Conservation (phyloP, 1,140 invertebrate species). For the Nasonia vitripennis region DNA sequence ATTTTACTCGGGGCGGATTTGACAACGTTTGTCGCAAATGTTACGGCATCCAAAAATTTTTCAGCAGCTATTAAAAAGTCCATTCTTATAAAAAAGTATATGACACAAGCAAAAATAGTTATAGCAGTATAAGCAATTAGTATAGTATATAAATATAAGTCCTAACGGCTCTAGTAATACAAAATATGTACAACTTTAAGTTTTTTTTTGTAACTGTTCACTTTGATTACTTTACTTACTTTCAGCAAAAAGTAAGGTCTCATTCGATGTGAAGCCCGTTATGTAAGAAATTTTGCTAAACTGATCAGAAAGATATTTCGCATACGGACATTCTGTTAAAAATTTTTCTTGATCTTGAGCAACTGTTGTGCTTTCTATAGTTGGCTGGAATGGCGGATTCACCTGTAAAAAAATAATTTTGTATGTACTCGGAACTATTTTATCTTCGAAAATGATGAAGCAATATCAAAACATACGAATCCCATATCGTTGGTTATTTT, state of each 20-base stretch:
- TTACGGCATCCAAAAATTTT: neutral
- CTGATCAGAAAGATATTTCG: conserved; percentile 73
- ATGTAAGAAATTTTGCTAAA: conserved; percentile 76
- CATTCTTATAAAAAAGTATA: neutral
- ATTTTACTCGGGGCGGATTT: neutral
- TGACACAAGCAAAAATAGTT: neutral
- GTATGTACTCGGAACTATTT: conserved; percentile 1
- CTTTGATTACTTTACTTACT: conserved; percentile 61
- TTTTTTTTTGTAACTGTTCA: too few species aligned
- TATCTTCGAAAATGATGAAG: neutral
- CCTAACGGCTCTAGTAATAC: neutral
- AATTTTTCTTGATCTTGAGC: conserved; percentile 72
- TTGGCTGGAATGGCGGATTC: conserved; percentile 72
- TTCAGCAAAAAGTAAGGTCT: conserved; percentile 75
- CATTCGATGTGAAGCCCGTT: conserved; percentile 77
- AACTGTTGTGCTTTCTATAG: conserved; percentile 63
- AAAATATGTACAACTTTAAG: too few species aligned
- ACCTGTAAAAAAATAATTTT: conserved; percentile 70
- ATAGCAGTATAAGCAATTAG: neutral
- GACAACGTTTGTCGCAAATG: neutral
- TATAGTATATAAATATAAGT: neutral
- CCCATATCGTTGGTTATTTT: conserved; percentile 7
- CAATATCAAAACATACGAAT: neutral
- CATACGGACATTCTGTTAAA: conserved; percentile 75
- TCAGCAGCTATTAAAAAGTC: neutral